These are phyloP conservation scores for Camptogramma bilineatum DNA, from an alignment of 2,888 invertebrate genomes.

Conservation along the genomic window DNA sequence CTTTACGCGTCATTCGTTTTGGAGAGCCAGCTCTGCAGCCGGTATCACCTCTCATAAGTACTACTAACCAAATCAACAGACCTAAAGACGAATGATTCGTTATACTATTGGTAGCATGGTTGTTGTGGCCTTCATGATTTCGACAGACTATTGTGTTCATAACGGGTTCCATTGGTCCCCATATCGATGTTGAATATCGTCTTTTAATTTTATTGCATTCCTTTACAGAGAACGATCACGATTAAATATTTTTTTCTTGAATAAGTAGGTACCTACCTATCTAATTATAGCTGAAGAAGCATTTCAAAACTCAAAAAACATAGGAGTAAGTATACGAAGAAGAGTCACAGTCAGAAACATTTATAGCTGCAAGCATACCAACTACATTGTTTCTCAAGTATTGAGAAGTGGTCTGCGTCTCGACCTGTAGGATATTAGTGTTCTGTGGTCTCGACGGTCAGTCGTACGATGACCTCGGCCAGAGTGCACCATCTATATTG, in stretches of 20 bases:
- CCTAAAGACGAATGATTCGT: slow-evolving; percentile 18
- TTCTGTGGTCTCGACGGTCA: too few species aligned
- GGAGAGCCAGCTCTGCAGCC: not conserved
- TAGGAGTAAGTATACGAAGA: not conserved
- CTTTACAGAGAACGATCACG: not conserved
- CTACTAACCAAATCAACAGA: slow-evolving; percentile 5
- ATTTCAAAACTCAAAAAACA: not conserved
- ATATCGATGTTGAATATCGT: slow-evolving; percentile 31
- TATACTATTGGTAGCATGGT: slow-evolving; percentile 25
- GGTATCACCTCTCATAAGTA: not conserved
- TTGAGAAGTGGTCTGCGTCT: slow-evolving; percentile 39
- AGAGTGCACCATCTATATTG: slow-evolving; percentile 55
- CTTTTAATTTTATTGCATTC: slow-evolving; percentile 29
- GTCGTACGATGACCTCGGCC: slow-evolving; percentile 72
- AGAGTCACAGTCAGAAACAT: slow-evolving; percentile 19
- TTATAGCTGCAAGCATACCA: slow-evolving; percentile 24
- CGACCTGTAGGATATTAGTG: too few species aligned
- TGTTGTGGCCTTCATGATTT: slow-evolving; percentile 40
- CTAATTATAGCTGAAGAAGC: too few species aligned
- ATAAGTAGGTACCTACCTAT: too few species aligned
- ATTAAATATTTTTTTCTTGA: not conserved
- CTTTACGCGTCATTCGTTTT: not conserved
- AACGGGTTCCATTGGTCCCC: slow-evolving; percentile 42
- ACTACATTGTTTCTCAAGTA: slow-evolving; percentile 42
- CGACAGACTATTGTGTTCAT: slow-evolving; percentile 42